Conservation (phyloP, 1,140 invertebrate species). For the Zophobas morio region DNA sequence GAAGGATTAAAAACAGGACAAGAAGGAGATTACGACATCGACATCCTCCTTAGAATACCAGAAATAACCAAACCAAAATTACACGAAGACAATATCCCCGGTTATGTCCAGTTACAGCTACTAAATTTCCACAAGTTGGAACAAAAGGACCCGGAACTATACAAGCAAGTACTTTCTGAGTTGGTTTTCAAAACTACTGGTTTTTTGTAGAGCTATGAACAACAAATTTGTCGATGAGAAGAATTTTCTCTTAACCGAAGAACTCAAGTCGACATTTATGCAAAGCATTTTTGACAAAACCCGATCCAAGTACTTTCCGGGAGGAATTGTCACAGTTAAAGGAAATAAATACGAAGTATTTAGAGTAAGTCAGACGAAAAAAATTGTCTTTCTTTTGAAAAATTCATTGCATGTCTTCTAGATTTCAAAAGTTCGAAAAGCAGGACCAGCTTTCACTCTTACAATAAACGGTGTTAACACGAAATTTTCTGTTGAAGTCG, state of each 20-base stretch:
- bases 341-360: background rate
- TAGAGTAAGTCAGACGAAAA: background rate
- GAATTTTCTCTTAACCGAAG: constrained; percentile 31
- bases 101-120: background rate
- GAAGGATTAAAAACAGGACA: constrained; percentile 70
- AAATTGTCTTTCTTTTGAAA: no score
- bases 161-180: background rate
- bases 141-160: background rate
- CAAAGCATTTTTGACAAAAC: constrained; percentile 13
- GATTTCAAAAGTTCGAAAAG: constrained; percentile 47
- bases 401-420: background rate
- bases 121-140: background rate
- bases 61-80: background rate
- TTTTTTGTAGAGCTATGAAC: background rate
- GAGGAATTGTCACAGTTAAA: background rate
- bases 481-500: constrained; percentile 25
- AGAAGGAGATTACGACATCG: constrained; percentile 71
- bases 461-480: background rate
- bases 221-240: constrained; percentile 32
- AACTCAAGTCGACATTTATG: constrained; percentile 19
- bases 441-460: constrained; percentile 26
- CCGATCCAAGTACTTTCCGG: background rate
- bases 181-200: background rate
- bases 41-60: constrained; percentile 48
- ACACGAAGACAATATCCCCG: background rate